Evolutionary conservation across 2,113 vertebrate species (phyloP), one percentile per base, ranked within the genome.

Genomic region (Peromyscus maniculatus): DNA sequence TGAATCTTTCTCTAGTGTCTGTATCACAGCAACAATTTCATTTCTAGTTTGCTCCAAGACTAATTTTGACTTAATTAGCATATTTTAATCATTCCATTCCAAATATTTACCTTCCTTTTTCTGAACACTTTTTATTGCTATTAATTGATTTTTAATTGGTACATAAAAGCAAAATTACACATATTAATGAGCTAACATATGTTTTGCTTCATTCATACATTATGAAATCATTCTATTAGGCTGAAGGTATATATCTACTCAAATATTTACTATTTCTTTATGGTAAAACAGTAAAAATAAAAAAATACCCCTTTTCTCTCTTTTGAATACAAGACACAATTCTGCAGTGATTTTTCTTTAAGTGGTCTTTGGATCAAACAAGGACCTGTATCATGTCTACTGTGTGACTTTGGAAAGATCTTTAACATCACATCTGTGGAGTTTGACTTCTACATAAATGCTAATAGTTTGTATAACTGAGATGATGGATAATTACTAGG

Each of bases 51-150:
- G 22, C 66, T 31, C 52, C 13, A 17, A 91, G n/a, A 86, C 46
- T 55, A 93, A 22, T 71, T 62, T 49, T 57, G 43, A 46, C 22
- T 80, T 64, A 87, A 57, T 88, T 95, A 46, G 67, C 49, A 49
- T 83, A 64, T 59, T 92, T 87, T 11, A 55, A 55, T 0, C 3
- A 88, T 31, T 93, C 86, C 78, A 78, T 89, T 67, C 28, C 59
- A 94, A 93, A 96, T 90, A 89, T 71, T 75, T 88, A 5, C 79
- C 75, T 80, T 39, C 31, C 26, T 69, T 96, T 90, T 96, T 59
- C 79, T 89, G 12, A 83, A 91, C 91, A 96, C 22, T 46, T 91
- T 55, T 87, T 36, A 57, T 57, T 55, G 46, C 15, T 69, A 19
- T 67, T 87, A 87, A 69, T 80, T 69, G 75, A 80, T 67, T 75